A percentile compares a stretch with the other conserved stretches of the same genome.
Conservation (phyloP, 2,888 invertebrate species). For the Resseliella maxima region DNA sequence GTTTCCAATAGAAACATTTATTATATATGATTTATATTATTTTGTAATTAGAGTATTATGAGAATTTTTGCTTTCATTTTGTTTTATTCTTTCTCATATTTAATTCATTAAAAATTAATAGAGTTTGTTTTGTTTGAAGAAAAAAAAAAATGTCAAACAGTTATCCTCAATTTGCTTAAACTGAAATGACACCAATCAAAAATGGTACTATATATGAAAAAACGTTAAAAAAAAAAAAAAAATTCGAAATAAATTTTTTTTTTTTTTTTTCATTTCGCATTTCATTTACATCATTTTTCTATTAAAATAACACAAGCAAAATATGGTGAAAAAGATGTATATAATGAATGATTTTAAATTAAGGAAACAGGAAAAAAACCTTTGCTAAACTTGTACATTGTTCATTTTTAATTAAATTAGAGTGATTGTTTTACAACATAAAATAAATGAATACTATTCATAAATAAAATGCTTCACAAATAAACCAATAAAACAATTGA, state of each 20-base stretch:
- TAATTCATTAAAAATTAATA: neutral
- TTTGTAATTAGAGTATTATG: neutral
- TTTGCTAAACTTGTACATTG: slow-evolving; percentile 31
- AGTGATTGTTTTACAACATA: slow-evolving; percentile 1
- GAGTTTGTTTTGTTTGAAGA: neutral
- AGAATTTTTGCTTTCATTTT: neutral
- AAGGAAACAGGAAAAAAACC: neutral
- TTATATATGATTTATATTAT: neutral
- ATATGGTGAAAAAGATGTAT: neutral
- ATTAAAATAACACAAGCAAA: neutral
- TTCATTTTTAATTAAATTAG: slow-evolving; percentile 32
- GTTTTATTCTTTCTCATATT: too few relatives aligned
- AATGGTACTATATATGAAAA: neutral
- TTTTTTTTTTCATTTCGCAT: neutral
- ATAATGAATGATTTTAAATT: neutral
- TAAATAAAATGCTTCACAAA: slow-evolving; percentile 39
- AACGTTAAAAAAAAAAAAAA: neutral
- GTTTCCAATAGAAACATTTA: neutral
- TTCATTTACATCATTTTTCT: neutral
- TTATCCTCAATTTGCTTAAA: neutral
- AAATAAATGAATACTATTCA: neutral
- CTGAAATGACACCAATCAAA: neutral
- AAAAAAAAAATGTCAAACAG: neutral
- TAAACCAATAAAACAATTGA: slow-evolving; percentile 37
- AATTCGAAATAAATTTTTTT: neutral